These are phyloP conservation scores for Aphelinus atriplicis DNA, from an alignment of 1,140 invertebrate species.

Conservation along the genomic window DNA sequence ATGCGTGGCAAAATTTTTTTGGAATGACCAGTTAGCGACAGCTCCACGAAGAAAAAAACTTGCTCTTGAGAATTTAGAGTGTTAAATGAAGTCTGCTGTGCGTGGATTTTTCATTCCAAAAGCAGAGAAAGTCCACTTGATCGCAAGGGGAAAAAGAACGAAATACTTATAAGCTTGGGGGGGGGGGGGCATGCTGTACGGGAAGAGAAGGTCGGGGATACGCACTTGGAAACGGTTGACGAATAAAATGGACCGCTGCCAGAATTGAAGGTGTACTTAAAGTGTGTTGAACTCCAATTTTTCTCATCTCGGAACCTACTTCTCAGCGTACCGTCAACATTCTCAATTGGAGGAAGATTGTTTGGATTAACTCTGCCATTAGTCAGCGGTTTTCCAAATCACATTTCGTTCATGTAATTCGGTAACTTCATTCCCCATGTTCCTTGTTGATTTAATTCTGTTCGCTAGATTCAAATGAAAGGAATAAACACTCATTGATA, in stretches of 20 bases:
- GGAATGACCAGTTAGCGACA: too few relatives aligned
- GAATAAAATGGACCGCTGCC: slow-evolving; percentile 6
- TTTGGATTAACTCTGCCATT: too few relatives aligned
- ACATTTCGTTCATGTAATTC: too few relatives aligned
- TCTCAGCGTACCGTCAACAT: too few relatives aligned
- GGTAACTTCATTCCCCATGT: too few relatives aligned
- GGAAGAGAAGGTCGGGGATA: background rate
- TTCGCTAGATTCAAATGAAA: too few relatives aligned
- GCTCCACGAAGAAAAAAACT: background rate
- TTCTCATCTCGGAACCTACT: too few relatives aligned
- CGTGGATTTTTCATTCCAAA: slow-evolving; percentile 2
- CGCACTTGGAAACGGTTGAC: background rate
- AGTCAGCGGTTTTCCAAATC: too few relatives aligned
- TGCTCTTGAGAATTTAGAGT: slow-evolving; percentile 5
- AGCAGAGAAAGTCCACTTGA: slow-evolving; percentile 12
- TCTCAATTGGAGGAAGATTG: too few relatives aligned
- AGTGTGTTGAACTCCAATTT: too few relatives aligned
- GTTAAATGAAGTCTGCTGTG: slow-evolving; percentile 5
- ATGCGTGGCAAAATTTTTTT: background rate
- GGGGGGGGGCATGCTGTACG: background rate
- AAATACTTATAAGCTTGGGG: background rate
- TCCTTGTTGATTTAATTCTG: too few relatives aligned
- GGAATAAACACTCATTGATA: too few relatives aligned
- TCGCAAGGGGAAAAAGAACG: background rate
- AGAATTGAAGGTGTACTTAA: background rate